Base-by-base conservation (phyloP, 2,888 invertebrate species). In the Agrotis exclamationis region DNA sequence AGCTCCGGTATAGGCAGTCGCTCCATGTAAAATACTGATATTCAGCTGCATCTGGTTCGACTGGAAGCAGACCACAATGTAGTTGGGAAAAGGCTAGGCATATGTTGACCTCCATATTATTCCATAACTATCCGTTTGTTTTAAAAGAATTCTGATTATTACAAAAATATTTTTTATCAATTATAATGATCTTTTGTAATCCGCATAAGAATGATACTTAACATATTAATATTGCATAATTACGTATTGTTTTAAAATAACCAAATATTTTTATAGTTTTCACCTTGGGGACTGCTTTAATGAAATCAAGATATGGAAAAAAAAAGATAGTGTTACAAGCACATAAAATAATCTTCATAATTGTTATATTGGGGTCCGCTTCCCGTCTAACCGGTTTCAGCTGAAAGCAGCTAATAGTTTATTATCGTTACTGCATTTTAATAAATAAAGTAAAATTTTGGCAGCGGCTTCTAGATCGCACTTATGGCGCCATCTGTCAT, bases 181-280 rank as follows among this genome's bases (percentile, higher is more conserved):
- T 18, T 14, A 44, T 65, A 0, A 16, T 18, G 11, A 44, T 65
- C 13, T 65, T 56, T 58, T 20, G n/a, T 24, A 60, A 76, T 76
- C 70, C 63, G 47, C 53, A 56, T 63, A 59, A 0, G 45, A 75
- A 74, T 74, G 13, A 18, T 9, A 51, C 5, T 59, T 65, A 74
- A 70, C 48, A 70, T 70, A 50, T 45, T 44, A 14, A 45, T 16
- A 70, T 50, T 70, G 39, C 70, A 47, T 65, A 47, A 66, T 75
- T 47, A 33, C 33, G 33, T 33, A 66, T 75, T 3, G 47, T 58
- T 75, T 51, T 39, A 66, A 63, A 48, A 14, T 14, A 45, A 28
- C 1, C 22, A 45, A 74, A 67, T 73, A 79, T 79, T 74, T 74
- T 64, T 67, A 73, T 74, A 6, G 56, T 45, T 24, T 47, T 62